Percentiles rank a stretch among this genome's conserved stretches.
These are phyloP conservation scores for Cactoblastis cactorum DNA, from an alignment of 2,888 invertebrate genomes.

Conservation along the genomic window DNA sequence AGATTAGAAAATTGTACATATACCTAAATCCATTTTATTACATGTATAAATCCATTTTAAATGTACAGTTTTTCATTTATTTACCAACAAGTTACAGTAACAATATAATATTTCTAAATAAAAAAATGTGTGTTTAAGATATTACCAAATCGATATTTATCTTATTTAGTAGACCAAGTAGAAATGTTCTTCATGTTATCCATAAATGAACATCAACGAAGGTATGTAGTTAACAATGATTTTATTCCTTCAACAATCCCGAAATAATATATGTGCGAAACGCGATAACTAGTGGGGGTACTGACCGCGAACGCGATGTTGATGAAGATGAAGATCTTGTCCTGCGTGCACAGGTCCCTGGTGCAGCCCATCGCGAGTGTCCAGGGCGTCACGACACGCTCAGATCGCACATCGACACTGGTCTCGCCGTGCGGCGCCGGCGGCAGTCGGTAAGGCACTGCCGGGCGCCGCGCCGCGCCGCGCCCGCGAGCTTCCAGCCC, in stretches of 20 bases:
- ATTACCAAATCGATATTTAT: no score
- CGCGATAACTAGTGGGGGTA: conserved; percentile 16
- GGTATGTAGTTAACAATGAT: no score
- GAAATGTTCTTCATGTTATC: no score
- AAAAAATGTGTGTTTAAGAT: no score
- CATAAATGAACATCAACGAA: no score
- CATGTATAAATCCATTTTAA: no score
- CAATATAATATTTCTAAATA: no score
- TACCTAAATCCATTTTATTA: no score
- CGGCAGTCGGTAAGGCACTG: conserved; percentile 64
- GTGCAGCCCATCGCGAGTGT: conserved; percentile 49
- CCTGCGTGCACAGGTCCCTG: conserved; percentile 56
- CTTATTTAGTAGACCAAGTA: no score
- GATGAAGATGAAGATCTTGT: conserved; percentile 71
- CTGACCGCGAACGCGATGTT: conserved; percentile 71
- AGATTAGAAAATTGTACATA: no score
- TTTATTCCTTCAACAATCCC: background rate
- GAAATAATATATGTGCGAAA: background rate
- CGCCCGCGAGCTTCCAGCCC: conserved; percentile 19
- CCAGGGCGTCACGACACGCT: background rate
- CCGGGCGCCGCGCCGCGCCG: conserved; percentile 16
- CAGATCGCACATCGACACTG: background rate
- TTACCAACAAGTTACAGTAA: no score
- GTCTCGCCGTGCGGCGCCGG: conserved; percentile 25
- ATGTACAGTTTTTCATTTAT: no score